Percentiles rank a stretch among this genome's conserved stretches.
These are phyloP conservation scores for Oophaga pumilio DNA, from an alignment of 2,113 vertebrate genomes.

Conservation along the genomic window DNA sequence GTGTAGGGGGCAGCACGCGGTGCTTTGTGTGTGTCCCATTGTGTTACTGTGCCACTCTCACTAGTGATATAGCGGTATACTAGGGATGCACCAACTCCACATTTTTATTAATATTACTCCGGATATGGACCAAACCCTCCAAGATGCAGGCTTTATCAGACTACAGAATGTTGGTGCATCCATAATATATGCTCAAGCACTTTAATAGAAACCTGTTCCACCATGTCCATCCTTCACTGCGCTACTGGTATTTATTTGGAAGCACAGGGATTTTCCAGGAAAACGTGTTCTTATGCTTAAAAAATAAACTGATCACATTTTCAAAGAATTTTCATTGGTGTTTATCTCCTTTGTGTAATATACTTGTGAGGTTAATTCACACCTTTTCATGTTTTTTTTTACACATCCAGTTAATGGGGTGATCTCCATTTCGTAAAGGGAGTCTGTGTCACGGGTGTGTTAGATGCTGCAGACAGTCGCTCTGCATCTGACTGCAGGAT, in stretches of 20 bases:
- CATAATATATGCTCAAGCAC: conserved; percentile 7
- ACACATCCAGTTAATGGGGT: too few species aligned
- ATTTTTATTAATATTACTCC: not conserved
- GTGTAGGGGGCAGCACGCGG: not conserved
- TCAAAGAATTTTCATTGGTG: not conserved
- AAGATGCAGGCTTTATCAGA: not conserved
- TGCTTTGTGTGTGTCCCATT: conserved; percentile 32
- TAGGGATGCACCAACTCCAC: conserved; percentile 17
- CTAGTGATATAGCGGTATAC: conserved; percentile 16
- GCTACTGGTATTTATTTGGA: conserved; percentile 24
- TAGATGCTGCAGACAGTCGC: too few species aligned
- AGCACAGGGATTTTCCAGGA: conserved; percentile 21
- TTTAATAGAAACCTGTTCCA: conserved; percentile 10
- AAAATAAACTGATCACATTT: conserved; percentile 25
- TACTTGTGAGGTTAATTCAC: not conserved
- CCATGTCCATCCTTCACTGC: conserved; percentile 3
- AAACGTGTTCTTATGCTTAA: conserved; percentile 1
- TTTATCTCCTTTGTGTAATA: not conserved
- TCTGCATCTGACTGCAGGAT: too few species aligned
- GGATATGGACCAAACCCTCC: not conserved
- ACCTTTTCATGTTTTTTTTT: too few species aligned
- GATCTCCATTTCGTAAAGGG: too few species aligned
- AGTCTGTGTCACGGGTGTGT: too few species aligned
- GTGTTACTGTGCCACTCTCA: conserved; percentile 31
- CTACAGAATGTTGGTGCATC: conserved; percentile 9